phyloP scores from a whole-genome alignment of 2,888 invertebrate species.

The Cyclophora albipunctata region DNA sequence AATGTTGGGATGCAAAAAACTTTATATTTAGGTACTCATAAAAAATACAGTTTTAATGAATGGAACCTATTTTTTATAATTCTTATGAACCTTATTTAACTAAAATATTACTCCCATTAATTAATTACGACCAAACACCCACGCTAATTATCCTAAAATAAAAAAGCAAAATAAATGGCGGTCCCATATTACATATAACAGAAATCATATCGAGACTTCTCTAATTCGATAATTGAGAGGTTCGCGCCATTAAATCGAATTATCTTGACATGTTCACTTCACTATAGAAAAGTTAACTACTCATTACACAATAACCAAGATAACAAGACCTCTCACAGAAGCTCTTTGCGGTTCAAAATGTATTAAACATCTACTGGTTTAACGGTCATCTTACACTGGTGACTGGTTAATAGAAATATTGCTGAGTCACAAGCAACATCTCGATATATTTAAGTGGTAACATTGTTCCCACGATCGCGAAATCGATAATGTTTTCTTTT shows the following conservation, averaged over 20 bases:
- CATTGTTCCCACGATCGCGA: conserved; percentile 68
- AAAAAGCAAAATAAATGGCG: conserved; percentile 21
- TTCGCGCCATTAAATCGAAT: conserved; percentile 66
- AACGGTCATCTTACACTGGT: conserved; percentile 20
- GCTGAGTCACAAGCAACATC: conserved; percentile 54
- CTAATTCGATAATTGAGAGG: conserved; percentile 69
- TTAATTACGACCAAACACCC: conserved; percentile 12
- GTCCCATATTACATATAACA: conserved; percentile 13
- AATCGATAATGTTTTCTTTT: conserved; percentile 46
- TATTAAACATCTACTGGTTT: conserved; percentile 5
- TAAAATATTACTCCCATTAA: too few relatives aligned
- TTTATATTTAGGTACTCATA: too few relatives aligned
- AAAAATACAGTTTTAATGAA: too few relatives aligned
- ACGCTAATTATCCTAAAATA: background rate
- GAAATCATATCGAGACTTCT: conserved; percentile 29
- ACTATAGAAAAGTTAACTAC: conserved; percentile 63
- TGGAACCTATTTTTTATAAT: too few relatives aligned
- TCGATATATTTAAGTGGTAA: conserved; percentile 48
- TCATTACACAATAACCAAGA: conserved; percentile 52
- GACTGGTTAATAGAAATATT: conserved; percentile 39
- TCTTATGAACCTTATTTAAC: too few relatives aligned
- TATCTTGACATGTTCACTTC: conserved; percentile 70
- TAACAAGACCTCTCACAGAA: conserved; percentile 22
- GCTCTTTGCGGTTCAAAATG: background rate
- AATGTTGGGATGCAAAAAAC: too few relatives aligned